phyloP scores from a whole-genome alignment of 2,797 vertebrate genomes.

The Dermochelys coriacea region DNA sequence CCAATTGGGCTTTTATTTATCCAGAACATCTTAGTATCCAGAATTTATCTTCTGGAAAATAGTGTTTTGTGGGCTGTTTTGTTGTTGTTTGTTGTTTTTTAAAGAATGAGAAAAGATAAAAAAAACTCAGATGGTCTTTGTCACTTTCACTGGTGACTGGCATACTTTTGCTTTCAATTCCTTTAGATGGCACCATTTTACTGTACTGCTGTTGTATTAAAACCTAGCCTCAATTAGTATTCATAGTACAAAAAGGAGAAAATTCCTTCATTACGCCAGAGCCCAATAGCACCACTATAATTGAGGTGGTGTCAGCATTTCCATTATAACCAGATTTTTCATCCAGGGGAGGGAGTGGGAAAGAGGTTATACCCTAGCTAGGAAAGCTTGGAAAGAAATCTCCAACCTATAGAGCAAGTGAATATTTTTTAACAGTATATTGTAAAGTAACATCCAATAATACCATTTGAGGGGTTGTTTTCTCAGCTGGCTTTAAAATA shows the following conservation, averaged over 20 bases:
- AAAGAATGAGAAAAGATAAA: background rate
- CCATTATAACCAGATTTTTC: conserved; percentile 34
- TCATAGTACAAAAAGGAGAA: conserved; percentile 73
- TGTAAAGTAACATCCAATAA: background rate
- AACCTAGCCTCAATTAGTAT: conserved; percentile 59
- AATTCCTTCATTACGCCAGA: conserved; percentile 78
- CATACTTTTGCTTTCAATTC: conserved; percentile 50
- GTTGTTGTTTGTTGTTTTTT: background rate
- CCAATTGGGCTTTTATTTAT: background rate
- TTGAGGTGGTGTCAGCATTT: conserved; percentile 63
- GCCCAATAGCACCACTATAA: conserved; percentile 17
- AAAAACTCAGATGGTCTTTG: background rate
- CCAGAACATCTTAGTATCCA: background rate
- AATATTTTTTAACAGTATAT: background rate
- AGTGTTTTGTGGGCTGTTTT: no score
- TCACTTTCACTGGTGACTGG: background rate
- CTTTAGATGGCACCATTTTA: conserved; percentile 84
- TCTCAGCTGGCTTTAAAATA: background rate
- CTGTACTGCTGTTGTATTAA: conserved; percentile 27
- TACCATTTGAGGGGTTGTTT: background rate
- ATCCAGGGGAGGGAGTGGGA: background rate
- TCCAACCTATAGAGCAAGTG: conserved; percentile 39
- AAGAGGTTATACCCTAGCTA: background rate
- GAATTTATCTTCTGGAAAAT: background rate
- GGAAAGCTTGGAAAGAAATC: conserved; percentile 46